Percentiles rank a stretch among this genome's conserved stretches.
Evolutionary conservation across 2,113 vertebrate species (phyloP).

Genomic region (Ammodramus savannarum): DNA sequence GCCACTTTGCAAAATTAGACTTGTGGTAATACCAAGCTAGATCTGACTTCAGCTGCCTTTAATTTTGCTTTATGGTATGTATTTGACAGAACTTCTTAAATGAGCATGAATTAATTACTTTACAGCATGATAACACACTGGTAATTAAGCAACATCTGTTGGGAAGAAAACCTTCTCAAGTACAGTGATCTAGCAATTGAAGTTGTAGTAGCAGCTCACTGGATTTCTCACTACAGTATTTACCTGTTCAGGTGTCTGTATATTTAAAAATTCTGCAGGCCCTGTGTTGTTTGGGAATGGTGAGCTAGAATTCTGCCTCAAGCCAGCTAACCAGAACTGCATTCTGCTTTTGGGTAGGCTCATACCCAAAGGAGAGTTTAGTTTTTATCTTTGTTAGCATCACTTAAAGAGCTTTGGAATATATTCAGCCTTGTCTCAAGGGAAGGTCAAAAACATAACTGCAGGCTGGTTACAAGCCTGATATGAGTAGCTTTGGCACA

Average conservation of each 20-base stretch:
- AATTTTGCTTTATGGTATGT: not conserved
- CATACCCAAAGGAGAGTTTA: not conserved
- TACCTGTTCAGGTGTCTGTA: not conserved
- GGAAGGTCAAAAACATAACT: not conserved
- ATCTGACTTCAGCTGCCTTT: not conserved
- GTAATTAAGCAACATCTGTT: constrained; percentile 14
- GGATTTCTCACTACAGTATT: not conserved
- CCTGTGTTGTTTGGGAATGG: not conserved
- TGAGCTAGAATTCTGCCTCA: not conserved
- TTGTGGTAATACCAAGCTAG: not conserved
- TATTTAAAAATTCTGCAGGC: not conserved
- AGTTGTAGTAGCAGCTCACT: not conserved
- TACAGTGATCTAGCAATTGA: not conserved
- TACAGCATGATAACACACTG: not conserved
- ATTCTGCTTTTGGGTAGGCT: not conserved
- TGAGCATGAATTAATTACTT: not conserved
- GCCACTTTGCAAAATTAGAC: not conserved
- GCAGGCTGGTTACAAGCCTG: not conserved
- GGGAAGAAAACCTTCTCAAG: not conserved
- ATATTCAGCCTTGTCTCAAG: not conserved
- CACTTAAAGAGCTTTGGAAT: not conserved
- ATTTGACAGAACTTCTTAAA: not conserved
- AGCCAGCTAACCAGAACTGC: not conserved
- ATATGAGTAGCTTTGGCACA: not conserved
- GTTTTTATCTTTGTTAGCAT: not conserved